A percentile compares a stretch with the other conserved stretches of the same genome.
Evolutionary conservation across 2,888 invertebrate genomes (phyloP).

Genomic region (Sphecodes monilicornis): DNA sequence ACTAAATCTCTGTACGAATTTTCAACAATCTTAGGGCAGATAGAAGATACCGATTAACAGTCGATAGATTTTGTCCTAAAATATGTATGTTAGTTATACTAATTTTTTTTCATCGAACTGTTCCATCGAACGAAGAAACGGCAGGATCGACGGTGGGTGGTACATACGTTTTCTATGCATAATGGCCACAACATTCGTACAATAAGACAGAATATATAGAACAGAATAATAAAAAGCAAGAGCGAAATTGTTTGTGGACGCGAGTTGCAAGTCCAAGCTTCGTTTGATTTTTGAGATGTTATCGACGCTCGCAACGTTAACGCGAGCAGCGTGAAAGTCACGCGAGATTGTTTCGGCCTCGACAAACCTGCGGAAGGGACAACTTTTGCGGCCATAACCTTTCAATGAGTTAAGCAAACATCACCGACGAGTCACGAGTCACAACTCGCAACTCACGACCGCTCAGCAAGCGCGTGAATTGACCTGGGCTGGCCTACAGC

Average conservation of each 20-base stretch:
- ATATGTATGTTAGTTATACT: background rate
- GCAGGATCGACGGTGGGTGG: too few relatives aligned
- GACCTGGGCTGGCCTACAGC: background rate
- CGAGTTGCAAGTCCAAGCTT: background rate
- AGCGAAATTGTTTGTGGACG: constrained; percentile 9
- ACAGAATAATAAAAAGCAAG: background rate
- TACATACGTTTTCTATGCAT: too few relatives aligned
- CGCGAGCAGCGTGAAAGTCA: constrained; percentile 17
- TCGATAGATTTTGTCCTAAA: background rate
- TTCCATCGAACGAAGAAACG: background rate
- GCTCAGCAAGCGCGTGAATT: constrained; percentile 34
- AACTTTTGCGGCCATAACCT: constrained; percentile 41
- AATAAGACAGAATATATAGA: background rate
- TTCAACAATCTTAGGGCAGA: too few relatives aligned
- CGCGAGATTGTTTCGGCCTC: constrained; percentile 28
- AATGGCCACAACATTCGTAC: background rate
- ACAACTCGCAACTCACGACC: background rate
- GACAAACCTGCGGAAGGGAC: background rate
- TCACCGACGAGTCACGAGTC: background rate
- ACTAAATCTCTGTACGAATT: too few relatives aligned
- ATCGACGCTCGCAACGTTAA: constrained; percentile 22
- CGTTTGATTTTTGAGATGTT: constrained; percentile 13
- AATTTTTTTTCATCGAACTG: background rate
- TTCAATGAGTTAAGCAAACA: constrained; percentile 55
- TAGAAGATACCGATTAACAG: background rate